Evolutionary conservation across 2,888 invertebrate genomes (phyloP), one percentile per base, ranked within the genome.

Genomic region (Gymnosoma rotundatum): DNA sequence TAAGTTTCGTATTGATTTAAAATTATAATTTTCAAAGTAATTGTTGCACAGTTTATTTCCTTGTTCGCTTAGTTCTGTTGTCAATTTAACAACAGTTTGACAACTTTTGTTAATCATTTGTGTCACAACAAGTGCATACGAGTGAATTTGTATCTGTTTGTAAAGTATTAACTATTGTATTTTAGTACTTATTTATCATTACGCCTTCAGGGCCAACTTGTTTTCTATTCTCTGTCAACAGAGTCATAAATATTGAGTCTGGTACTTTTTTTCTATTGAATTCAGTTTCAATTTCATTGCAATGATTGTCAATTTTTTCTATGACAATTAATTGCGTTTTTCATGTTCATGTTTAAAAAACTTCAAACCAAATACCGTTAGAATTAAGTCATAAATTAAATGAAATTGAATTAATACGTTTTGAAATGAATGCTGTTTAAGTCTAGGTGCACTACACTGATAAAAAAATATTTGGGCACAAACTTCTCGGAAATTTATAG

Each of bases 171-270:
- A n/a, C 25, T 64, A 20, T 36, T 54, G 54, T 48, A 69, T 56
- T 9, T 16, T 18, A 36, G 10, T 42, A 61, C 58, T 61, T 32
- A 61, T 52, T 38, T 78, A 48, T 64, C 50, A 66, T 32, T 18
- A 58, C 56, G 75, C n/a, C 58, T 64, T 74, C 84, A 84, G 81
- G 84, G 84, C 66, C 84, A 84, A 78, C 84, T 54, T 9, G 84
- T 84, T 84, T 75, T 81, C 52, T 69, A 32, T 50, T 67, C 54
- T 61, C 10, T 45, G 36, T 45, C 38, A 20, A 42, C 48, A 36
- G 48, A 69, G 16, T 61, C 21, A 67, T 78, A 75, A 60, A 67
- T 61, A 78, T 73, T 52, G 25, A 67, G 63, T 72, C 38, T 82
- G 21, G 18, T 52, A 73, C 8, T 6, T 32, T 74, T 74, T 74